A percentile compares a stretch with the other conserved stretches of the same genome.
Conservation (phyloP, 2,797 vertebrate genomes). For the Zalophus californianus region DNA sequence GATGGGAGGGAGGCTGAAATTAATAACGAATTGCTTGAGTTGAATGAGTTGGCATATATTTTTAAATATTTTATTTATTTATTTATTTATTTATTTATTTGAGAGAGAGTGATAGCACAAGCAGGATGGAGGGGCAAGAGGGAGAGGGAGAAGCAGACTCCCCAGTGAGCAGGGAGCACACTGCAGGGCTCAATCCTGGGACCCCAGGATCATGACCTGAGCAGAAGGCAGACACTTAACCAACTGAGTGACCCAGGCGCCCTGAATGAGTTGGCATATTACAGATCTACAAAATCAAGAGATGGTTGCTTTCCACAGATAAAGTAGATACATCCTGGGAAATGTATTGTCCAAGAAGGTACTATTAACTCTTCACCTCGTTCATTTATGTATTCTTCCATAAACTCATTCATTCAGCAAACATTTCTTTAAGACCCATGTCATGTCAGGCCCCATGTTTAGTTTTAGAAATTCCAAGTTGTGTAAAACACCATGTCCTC, state of each 20-base stretch:
- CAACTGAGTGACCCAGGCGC: neutral
- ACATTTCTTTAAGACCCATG: neutral
- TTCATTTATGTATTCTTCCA: neutral
- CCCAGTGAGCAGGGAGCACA: neutral
- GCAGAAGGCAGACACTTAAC: neutral
- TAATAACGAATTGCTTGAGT: neutral
- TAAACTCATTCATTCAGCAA: neutral
- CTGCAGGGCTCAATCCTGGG: rapidly evolving
- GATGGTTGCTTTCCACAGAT: neutral
- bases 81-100: neutral
- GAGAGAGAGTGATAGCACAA: neutral
- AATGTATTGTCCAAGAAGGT: neutral
- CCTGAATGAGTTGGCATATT: neutral
- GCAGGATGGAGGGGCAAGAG: neutral
- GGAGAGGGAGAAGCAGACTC: neutral
- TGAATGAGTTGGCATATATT: neutral
- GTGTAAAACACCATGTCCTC: neutral
- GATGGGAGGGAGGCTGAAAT: neutral
- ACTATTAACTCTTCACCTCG: neutral
- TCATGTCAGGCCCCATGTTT: neutral
- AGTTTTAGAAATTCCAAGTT: neutral
- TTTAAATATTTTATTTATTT: neutral
- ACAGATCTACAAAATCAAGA: neutral
- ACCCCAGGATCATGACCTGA: neutral
- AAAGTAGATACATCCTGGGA: neutral